Conservation (phyloP, 2,888 invertebrate species). For the Ligdia adustata region DNA sequence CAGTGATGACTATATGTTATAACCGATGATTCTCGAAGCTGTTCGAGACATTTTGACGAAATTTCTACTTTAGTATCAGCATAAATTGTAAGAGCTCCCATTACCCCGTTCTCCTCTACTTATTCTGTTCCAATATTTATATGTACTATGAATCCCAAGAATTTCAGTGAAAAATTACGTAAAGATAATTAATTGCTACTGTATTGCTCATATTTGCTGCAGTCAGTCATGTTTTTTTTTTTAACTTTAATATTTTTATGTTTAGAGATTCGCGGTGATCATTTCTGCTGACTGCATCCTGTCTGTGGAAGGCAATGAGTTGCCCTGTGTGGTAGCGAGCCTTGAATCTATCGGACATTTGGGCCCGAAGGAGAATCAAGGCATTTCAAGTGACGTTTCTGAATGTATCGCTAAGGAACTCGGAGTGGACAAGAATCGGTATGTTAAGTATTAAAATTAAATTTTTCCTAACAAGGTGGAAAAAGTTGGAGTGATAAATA, state of each 20-base stretch:
- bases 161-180: no score
- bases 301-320: slow-evolving; percentile 38
- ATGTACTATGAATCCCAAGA: no score
- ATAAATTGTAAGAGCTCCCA: no score
- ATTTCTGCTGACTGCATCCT: slow-evolving; percentile 46
- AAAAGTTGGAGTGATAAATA: background rate
- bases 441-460: slow-evolving; percentile 8
- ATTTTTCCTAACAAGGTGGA: background rate
- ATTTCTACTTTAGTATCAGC: no score
- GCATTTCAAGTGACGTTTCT: slow-evolving; percentile 54
- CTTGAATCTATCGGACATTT: slow-evolving; percentile 59
- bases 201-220: no score
- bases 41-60: no score
- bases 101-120: no score
- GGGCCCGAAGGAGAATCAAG: slow-evolving; percentile 46
- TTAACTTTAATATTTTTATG: slow-evolving; percentile 12
- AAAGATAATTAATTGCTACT: no score
- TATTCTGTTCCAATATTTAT: no score
- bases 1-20: no score
- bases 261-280: slow-evolving; percentile 51
- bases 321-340: slow-evolving; percentile 48
- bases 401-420: slow-evolving; percentile 57
- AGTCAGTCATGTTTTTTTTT: no score
- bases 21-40: no score
- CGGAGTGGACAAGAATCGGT: slow-evolving; percentile 56